phyloP scores from a whole-genome alignment of 2,797 vertebrate species.

The Acrossocheilus wenchowensis region DNA sequence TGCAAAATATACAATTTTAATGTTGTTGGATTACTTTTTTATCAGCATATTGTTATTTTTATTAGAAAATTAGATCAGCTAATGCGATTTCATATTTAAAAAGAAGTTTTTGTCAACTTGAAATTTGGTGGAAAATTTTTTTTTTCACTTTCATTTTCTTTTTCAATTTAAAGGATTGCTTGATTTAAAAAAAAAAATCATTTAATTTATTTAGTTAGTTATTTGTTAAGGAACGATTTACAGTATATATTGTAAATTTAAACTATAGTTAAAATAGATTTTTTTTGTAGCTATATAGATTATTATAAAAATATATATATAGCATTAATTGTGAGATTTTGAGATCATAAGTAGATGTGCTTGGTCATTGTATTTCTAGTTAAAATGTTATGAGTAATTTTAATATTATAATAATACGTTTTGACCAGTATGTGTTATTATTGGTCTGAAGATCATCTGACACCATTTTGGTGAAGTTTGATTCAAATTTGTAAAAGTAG shows the following conservation, averaged over 20 bases:
- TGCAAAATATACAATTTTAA: neutral
- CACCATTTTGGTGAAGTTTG: neutral
- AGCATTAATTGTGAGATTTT: no score
- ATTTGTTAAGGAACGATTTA: neutral
- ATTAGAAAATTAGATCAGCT: neutral
- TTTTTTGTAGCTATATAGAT: no score
- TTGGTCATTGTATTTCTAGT: no score
- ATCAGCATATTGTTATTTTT: neutral
- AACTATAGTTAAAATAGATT: neutral
- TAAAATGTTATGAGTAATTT: neutral
- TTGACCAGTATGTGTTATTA: no score
- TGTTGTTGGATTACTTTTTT: neutral
- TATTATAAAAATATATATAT: no score
- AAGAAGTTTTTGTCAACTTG: neutral
- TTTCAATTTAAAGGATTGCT: no score
- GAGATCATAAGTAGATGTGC: no score
- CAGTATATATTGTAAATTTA: neutral
- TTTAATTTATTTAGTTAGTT: neutral
- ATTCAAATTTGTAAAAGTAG: neutral
- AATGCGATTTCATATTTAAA: neutral
- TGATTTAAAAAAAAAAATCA: no score
- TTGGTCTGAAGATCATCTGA: neutral
- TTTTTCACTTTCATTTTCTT: no score
- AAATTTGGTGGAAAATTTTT: neutral
- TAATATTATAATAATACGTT: neutral